A percentile compares a stretch with the other conserved stretches of the same genome.
Evolutionary conservation across 2,797 vertebrate genomes (phyloP).

Genomic region (Argyrosomus regius): DNA sequence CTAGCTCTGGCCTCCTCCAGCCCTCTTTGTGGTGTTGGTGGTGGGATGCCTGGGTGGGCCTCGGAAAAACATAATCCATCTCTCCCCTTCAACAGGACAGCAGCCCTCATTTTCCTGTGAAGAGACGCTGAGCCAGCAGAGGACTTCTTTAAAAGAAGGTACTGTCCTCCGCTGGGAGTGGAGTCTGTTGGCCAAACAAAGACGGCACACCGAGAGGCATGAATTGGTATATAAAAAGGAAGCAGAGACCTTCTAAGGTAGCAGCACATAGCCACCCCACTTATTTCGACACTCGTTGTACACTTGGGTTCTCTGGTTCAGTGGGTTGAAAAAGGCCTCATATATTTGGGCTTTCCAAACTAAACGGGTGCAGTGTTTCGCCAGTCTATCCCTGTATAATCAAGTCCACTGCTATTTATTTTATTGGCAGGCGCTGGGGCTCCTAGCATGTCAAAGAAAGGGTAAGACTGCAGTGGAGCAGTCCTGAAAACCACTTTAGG

Average conservation of each 20-base stretch:
- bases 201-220: constrained; percentile 41
- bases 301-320: constrained; percentile 62
- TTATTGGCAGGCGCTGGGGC: constrained; percentile 77
- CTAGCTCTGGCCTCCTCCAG: constrained; percentile 44
- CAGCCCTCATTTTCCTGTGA: constrained; percentile 58
- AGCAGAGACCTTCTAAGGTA: constrained; percentile 49
- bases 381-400: constrained; percentile 82
- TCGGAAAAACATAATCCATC: constrained; percentile 74
- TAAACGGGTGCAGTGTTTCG: constrained; percentile 78
- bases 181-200: constrained; percentile 65
- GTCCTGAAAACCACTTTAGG: constrained; percentile 77
- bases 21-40: constrained; percentile 71
- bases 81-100: constrained; percentile 61
- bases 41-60: constrained; percentile 80
- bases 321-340: constrained; percentile 62
- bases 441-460: constrained; percentile 79
- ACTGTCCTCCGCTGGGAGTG: constrained; percentile 66
- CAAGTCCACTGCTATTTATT: constrained; percentile 81
- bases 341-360: constrained; percentile 78
- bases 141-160: constrained; percentile 68
- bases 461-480: constrained; percentile 67
- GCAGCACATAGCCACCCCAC: constrained; percentile 58
- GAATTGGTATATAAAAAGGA: constrained; percentile 53
- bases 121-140: constrained; percentile 74
- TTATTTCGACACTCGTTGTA: constrained; percentile 54